Evolutionary conservation across 2,888 invertebrate species (phyloP).

Genomic region (Archips crataeganus): DNA sequence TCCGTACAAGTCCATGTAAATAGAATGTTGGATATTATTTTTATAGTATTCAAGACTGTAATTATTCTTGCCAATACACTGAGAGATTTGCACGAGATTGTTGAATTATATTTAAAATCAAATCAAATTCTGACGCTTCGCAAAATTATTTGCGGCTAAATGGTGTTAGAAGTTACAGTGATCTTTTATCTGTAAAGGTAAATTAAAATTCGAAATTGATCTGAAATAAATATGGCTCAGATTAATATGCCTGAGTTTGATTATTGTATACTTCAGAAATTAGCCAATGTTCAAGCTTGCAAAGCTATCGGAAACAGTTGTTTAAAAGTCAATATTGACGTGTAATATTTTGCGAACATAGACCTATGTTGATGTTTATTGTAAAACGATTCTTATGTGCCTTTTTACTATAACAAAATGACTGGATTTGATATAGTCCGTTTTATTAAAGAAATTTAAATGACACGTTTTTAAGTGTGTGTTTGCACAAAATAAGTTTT

Average conservation of each 20-base stretch:
- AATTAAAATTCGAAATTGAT: conserved; percentile 10
- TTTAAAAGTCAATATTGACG: conserved; percentile 47
- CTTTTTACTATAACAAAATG: conserved; percentile 74
- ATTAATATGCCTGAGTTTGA: neutral
- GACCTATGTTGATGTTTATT: conserved; percentile 59
- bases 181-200: conserved; percentile 17
- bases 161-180: conserved; percentile 55
- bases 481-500: conserved; percentile 80
- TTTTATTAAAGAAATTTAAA: conserved; percentile 66
- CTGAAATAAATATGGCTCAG: conserved; percentile 16
- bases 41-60: conserved; percentile 33
- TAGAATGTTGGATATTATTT: conserved; percentile 12
- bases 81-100: conserved; percentile 29
- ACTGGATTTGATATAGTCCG: conserved; percentile 80
- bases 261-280: conserved; percentile 19
- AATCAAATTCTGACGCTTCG: conserved; percentile 57
- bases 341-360: conserved; percentile 63
- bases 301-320: conserved; percentile 24
- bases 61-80: conserved; percentile 39
- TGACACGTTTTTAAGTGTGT: conserved; percentile 73
- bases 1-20: conserved; percentile 11
- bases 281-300: conserved; percentile 24
- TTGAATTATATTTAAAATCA: conserved; percentile 40
- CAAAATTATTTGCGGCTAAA: conserved; percentile 72
- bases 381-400: conserved; percentile 83